Conservation (phyloP, 2,888 invertebrate genomes). For the Endotricha flammealis region DNA sequence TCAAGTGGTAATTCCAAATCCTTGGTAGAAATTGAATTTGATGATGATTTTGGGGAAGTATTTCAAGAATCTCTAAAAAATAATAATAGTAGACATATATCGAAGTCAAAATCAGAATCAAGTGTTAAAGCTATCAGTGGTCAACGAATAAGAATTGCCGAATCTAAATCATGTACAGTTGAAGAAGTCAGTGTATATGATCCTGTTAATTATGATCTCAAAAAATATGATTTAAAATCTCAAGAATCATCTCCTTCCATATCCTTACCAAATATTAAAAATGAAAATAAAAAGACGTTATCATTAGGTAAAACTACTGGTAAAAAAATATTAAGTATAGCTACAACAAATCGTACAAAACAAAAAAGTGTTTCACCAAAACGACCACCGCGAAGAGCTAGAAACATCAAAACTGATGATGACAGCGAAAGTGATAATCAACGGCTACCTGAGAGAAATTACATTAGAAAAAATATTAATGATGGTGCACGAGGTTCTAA, state of each 20-base stretch:
- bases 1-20: constrained; percentile 65
- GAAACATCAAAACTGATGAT: constrained; percentile 69
- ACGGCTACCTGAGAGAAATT: constrained; percentile 49
- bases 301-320: constrained; percentile 52
- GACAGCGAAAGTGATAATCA: constrained; percentile 74
- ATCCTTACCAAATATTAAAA: constrained; percentile 67
- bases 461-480: constrained; percentile 40
- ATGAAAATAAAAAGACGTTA: constrained; percentile 55
- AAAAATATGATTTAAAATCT: constrained; percentile 54
- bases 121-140: constrained; percentile 83
- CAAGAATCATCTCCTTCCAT: constrained; percentile 47
- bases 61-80: constrained; percentile 59
- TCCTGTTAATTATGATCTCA: constrained; percentile 70
- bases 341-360: constrained; percentile 55
- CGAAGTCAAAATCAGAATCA: constrained; percentile 60
- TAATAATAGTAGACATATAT: constrained; percentile 41
- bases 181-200: constrained; percentile 68
- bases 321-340: constrained; percentile 49
- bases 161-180: constrained; percentile 54
- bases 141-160: constrained; percentile 82
- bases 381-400: constrained; percentile 78
- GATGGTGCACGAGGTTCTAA: constrained; percentile 45
- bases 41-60: constrained; percentile 69
- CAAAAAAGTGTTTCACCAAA: constrained; percentile 78
- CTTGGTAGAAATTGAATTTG: constrained; percentile 70